A percentile compares a stretch with the other conserved stretches of the same genome.
Evolutionary conservation across 2,888 invertebrate species (phyloP).

Genomic region (Andrena haemorrhoa): DNA sequence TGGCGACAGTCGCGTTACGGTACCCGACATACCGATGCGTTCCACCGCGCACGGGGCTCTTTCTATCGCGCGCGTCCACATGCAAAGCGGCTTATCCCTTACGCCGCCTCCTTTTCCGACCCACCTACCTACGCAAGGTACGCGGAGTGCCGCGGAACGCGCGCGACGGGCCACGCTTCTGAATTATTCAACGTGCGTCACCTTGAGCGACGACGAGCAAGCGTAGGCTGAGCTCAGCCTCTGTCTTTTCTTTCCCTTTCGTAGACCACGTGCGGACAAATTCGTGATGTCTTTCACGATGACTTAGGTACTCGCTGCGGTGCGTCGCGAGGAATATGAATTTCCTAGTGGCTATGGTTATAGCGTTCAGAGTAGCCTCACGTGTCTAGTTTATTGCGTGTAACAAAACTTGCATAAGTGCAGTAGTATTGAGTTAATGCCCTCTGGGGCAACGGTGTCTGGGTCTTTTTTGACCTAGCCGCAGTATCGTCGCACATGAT

Average conservation of each 20-base stretch:
- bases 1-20: conserved; percentile 67
- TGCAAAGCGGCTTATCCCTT: conserved; percentile 48
- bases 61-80: conserved; percentile 39
- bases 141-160: conserved; percentile 31
- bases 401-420: too few species aligned
- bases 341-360: not conserved
- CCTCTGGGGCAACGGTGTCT: too few species aligned
- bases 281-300: conserved; percentile 63
- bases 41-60: conserved; percentile 30
- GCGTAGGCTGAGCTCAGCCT: conserved; percentile 74
- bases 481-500: too few species aligned
- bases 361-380: not conserved
- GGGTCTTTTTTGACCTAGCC: too few species aligned
- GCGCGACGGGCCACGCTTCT: conserved; percentile 70
- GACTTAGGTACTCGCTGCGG: conserved; percentile 39
- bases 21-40: conserved; percentile 68
- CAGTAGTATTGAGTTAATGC: too few species aligned
- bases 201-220: conserved; percentile 77
- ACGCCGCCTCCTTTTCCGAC: conserved; percentile 50
- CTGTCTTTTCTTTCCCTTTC: conserved; percentile 65
- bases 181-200: conserved; percentile 80
- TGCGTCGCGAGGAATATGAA: conserved; percentile 59
- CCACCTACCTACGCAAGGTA: conserved; percentile 50
- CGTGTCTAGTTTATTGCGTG: not conserved
- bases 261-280: conserved; percentile 69